These are phyloP conservation scores for Ochropleura leucogaster DNA, from an alignment of 2,888 invertebrate genomes.

Conservation along the genomic window DNA sequence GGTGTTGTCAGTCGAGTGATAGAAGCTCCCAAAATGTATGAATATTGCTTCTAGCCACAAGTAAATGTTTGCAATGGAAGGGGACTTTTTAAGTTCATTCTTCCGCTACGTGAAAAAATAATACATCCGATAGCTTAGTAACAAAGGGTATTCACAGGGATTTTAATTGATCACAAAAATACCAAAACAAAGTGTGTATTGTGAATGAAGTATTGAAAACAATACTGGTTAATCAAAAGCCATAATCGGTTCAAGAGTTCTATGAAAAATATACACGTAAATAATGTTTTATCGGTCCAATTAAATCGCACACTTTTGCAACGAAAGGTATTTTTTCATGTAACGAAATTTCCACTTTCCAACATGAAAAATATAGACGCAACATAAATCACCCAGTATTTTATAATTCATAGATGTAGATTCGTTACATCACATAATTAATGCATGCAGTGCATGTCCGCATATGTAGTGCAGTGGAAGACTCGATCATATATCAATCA, in stretches of 20 bases:
- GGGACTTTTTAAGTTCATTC: background rate
- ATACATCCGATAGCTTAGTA: background rate
- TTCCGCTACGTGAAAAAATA: background rate
- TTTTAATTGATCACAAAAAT: too few relatives aligned
- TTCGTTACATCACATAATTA: slow-evolving; percentile 60
- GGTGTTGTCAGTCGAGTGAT: slow-evolving; percentile 26
- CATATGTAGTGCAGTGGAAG: slow-evolving; percentile 38
- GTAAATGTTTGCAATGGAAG: background rate
- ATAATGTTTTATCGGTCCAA: slow-evolving; percentile 32
- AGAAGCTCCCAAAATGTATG: slow-evolving; percentile 42
- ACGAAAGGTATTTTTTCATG: slow-evolving; percentile 39
- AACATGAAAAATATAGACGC: slow-evolving; percentile 30
- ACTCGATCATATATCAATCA: slow-evolving; percentile 54
- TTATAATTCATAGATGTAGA: slow-evolving; percentile 57
- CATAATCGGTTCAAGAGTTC: background rate
- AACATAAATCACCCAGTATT: slow-evolving; percentile 58
- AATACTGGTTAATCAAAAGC: slow-evolving; percentile 11
- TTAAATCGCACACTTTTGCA: slow-evolving; percentile 38
- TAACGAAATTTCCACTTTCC: slow-evolving; percentile 43
- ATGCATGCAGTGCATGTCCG: slow-evolving; percentile 50
- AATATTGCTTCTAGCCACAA: slow-evolving; percentile 14
- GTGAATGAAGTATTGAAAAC: background rate
- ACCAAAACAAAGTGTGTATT: background rate
- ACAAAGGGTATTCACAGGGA: too few relatives aligned
- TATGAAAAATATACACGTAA: background rate